A percentile compares a stretch with the other conserved stretches of the same genome.
Evolutionary conservation across 2,888 invertebrate species (phyloP).

Genomic region (Mythimna loreyi): DNA sequence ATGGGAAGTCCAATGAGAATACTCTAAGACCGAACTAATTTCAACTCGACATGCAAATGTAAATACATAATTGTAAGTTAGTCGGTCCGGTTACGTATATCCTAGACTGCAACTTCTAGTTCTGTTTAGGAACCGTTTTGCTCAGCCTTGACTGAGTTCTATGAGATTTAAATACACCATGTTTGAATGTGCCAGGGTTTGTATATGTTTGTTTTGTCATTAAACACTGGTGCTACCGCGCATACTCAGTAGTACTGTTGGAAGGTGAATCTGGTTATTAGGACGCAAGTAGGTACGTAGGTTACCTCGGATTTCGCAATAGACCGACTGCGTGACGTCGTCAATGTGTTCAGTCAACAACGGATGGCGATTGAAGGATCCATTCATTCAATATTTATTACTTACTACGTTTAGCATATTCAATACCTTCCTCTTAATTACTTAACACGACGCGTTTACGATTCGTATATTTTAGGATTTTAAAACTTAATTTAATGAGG

Average conservation of each 20-base stretch:
- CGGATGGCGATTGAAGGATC: constrained; percentile 36
- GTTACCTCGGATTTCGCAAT: constrained; percentile 68
- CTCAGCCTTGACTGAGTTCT: constrained; percentile 22
- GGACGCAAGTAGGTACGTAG: constrained; percentile 16
- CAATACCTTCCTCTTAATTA: constrained; percentile 44
- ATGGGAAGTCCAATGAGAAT: constrained; percentile 21
- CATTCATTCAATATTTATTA: constrained; percentile 55
- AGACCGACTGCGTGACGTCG: constrained; percentile 50
- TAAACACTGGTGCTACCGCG: constrained; percentile 43
- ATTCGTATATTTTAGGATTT: constrained; percentile 16
- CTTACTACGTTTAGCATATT: constrained; percentile 35
- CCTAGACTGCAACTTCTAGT: constrained; percentile 6
- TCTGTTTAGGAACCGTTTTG: constrained; percentile 12
- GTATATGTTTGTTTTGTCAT: constrained; percentile 51
- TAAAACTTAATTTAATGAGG: constrained; percentile 20
- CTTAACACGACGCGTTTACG: constrained; percentile 7
- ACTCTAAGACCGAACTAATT: neutral
- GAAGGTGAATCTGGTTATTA: constrained; percentile 49
- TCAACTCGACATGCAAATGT: neutral
- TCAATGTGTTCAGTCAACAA: constrained; percentile 56
- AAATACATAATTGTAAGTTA: constrained; percentile 12
- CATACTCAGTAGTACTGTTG: constrained; percentile 42
- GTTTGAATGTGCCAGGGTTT: constrained; percentile 45
- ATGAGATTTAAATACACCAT: constrained; percentile 23
- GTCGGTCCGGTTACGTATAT: neutral